Conservation (phyloP, 2,113 vertebrate species). For the Poeciliopsis turrubarensis region DNA sequence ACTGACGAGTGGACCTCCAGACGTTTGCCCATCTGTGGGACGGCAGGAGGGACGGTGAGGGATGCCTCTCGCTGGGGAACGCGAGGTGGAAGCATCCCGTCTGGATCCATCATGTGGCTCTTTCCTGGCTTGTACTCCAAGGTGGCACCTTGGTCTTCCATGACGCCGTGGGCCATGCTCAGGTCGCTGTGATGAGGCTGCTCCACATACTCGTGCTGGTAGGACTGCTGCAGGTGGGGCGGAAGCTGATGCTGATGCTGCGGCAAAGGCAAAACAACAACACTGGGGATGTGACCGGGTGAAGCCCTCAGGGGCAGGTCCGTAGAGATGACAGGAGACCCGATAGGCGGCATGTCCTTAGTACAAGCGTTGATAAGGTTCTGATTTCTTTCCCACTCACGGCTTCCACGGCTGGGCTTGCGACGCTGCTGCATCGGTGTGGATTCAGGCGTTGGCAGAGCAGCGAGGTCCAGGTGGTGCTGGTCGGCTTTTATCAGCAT, state of each 20-base stretch:
- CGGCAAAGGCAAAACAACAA: constrained; percentile 89
- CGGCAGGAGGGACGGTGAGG: constrained; percentile 84
- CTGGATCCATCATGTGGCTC: constrained; percentile 88
- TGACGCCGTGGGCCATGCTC: constrained; percentile 81
- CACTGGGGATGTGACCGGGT: constrained; percentile 94
- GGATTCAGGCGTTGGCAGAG: constrained; percentile 94
- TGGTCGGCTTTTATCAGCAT: constrained; percentile 96
- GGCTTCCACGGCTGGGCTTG: constrained; percentile 91
- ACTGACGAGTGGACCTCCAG: constrained; percentile 92
- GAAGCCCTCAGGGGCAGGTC: constrained; percentile 93
- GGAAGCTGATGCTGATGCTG: constrained; percentile 89
- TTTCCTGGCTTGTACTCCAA: constrained; percentile 96
- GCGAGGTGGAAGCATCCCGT: constrained; percentile 88
- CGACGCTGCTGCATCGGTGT: constrained; percentile 96
- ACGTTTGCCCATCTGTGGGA: constrained; percentile 91
- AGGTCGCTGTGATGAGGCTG: constrained; percentile 86
- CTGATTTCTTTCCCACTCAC: constrained; percentile 97
- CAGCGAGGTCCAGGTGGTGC: constrained; percentile 93
- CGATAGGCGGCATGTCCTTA: constrained; percentile 91
- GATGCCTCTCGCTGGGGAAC: constrained; percentile 97
- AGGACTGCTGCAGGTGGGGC: constrained; percentile 87
- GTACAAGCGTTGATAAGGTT: constrained; percentile 97
- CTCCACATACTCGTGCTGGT: constrained; percentile 96
- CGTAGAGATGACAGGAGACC: constrained; percentile 90
- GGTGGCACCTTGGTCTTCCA: constrained; percentile 92